Evolutionary conservation across 1,140 invertebrate genomes (phyloP).

Genomic region (Sesamia nonagrioides): DNA sequence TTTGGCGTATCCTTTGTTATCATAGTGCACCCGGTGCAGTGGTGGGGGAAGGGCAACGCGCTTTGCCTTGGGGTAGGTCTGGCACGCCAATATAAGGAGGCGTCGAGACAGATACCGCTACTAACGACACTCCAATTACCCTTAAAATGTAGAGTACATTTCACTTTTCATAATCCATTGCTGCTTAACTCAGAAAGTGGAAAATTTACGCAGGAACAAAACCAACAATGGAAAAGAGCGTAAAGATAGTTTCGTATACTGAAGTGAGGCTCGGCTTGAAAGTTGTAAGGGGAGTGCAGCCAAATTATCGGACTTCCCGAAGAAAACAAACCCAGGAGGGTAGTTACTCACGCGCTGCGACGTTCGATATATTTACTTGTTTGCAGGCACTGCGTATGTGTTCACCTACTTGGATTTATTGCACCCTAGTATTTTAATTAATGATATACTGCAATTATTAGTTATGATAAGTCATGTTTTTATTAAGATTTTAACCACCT

Average conservation of each 20-base stretch:
- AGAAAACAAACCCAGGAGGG: conserved; percentile 72
- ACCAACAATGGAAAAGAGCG: conserved; percentile 54
- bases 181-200: not conserved
- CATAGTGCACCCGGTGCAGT: conserved; percentile 60
- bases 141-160: not conserved
- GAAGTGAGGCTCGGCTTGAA: not conserved
- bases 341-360: conserved; percentile 60
- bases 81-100: conserved; percentile 59
- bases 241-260: conserved; percentile 8
- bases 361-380: conserved; percentile 51
- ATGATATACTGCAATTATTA: not conserved
- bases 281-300: conserved; percentile 59
- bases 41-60: conserved; percentile 61
- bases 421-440: conserved; percentile 3
- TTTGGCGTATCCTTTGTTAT: conserved; percentile 58
- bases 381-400: conserved; percentile 29
- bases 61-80: conserved; percentile 75
- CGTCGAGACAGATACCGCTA: conserved; percentile 68
- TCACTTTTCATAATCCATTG: conserved; percentile 56
- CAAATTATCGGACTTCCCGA: conserved; percentile 77
- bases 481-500: not conserved
- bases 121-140: conserved; percentile 51
- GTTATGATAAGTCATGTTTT: not conserved
- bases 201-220: not conserved
- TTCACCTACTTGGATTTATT: conserved; percentile 42